A percentile compares a stretch with the other conserved stretches of the same genome.
Conservation (phyloP, 2,113 vertebrate genomes). For the Pitta sordida region DNA sequence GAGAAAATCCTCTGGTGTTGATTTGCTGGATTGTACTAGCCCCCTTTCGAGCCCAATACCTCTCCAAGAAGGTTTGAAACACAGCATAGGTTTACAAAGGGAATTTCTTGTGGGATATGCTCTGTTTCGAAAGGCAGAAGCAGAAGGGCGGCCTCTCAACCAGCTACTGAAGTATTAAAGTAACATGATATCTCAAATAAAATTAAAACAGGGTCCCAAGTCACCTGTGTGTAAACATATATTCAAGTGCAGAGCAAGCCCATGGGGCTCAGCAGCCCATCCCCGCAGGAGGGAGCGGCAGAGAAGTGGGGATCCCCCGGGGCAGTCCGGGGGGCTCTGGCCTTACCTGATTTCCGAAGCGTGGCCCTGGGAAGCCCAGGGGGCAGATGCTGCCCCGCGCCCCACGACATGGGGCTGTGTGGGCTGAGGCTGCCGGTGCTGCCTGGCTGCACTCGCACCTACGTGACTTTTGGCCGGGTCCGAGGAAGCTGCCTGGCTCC, state of each 20-base stretch:
- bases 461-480: constrained; percentile 21
- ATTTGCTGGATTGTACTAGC: background rate
- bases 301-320: background rate
- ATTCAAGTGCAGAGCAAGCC: background rate
- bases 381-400: constrained; percentile 61
- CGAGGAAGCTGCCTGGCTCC: background rate
- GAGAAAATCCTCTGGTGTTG: background rate
- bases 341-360: constrained; percentile 84
- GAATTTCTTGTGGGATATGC: background rate
- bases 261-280: background rate
- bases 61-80: background rate
- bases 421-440: background rate
- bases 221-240: background rate
- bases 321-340: rapidly evolving
- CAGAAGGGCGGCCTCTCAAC: background rate
- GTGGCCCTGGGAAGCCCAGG: constrained; percentile 73
- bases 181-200: background rate
- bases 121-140: background rate
- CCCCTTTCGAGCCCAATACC: background rate
- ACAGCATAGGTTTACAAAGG: background rate
- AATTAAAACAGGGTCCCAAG: background rate
- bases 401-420: constrained; percentile 68
- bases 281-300: background rate
- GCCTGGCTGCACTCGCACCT: background rate
- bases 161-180: background rate